These are phyloP conservation scores for Merodon equestris DNA, from an alignment of 2,888 invertebrate species.

Conservation along the genomic window DNA sequence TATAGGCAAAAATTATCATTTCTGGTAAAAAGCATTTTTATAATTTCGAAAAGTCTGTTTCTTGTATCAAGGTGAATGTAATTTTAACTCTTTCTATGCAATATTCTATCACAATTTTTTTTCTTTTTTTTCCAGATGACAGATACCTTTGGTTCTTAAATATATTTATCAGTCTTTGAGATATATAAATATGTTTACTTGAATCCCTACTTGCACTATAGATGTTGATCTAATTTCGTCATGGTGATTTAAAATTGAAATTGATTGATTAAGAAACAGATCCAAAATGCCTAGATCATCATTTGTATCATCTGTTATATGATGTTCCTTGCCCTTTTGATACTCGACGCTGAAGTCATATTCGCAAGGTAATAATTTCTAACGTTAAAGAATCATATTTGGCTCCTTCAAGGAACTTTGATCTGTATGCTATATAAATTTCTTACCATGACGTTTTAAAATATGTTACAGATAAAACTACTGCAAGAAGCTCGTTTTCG, in stretches of 20 bases:
- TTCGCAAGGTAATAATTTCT: constrained; percentile 73
- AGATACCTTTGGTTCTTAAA: constrained; percentile 6
- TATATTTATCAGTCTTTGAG: constrained; percentile 39
- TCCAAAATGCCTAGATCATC: background rate
- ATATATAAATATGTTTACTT: constrained; percentile 46
- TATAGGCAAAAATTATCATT: no score
- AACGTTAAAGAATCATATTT: constrained; percentile 74
- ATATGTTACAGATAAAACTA: no score
- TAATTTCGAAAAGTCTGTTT: no score
- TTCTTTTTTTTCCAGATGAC: background rate
- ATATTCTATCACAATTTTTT: constrained; percentile 1
- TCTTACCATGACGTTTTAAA: no score
- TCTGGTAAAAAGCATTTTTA: no score
- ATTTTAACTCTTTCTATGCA: constrained; percentile 12
- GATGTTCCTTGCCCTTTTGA: background rate
- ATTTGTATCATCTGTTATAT: constrained; percentile 1
- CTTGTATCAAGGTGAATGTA: background rate
- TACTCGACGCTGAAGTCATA: constrained; percentile 70
- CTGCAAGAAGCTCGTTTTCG: no score
- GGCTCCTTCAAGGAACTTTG: no score
- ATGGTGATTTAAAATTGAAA: no score
- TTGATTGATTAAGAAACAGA: background rate
- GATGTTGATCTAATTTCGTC: background rate
- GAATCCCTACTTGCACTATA: background rate
- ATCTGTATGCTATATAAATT: no score